These are phyloP conservation scores for Aspidiotus destructor DNA, from an alignment of 2,888 invertebrate species.

Conservation along the genomic window DNA sequence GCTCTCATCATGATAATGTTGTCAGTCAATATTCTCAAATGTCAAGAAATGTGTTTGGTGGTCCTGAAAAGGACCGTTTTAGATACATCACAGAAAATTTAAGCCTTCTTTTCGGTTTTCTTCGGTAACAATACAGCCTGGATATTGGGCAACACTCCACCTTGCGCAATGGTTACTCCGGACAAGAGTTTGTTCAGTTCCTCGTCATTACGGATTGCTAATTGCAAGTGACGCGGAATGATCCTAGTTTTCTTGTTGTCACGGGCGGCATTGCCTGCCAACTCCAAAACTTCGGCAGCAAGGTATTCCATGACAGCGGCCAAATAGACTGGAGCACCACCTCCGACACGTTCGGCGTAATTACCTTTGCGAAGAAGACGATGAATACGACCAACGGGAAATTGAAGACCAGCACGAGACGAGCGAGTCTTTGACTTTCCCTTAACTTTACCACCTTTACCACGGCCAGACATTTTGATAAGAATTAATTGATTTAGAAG, in stretches of 20 bases:
- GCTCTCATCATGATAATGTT: no score
- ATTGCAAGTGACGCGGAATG: conserved; percentile 65
- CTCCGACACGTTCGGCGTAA: conserved; percentile 50
- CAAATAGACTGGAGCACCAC: conserved; percentile 48
- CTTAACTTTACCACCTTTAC: conserved; percentile 41
- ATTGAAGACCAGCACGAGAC: conserved; percentile 47
- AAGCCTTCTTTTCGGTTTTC: conserved; percentile 36
- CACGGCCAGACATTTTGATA: conserved; percentile 35
- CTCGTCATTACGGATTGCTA: conserved; percentile 72
- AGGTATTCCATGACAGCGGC: conserved; percentile 55
- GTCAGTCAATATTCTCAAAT: no score
- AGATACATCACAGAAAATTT: neutral
- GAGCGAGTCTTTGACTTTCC: conserved; percentile 48
- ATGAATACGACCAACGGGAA: conserved; percentile 51
- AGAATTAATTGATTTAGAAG: no score
- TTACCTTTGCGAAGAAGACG: conserved; percentile 51
- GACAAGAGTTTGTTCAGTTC: conserved; percentile 66
- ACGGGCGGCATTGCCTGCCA: conserved; percentile 53
- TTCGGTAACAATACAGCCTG: conserved; percentile 38
- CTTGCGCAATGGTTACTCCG: conserved; percentile 73
- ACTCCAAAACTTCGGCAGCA: conserved; percentile 57
- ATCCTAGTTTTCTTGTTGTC: conserved; percentile 62
- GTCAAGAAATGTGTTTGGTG: conserved; percentile 10
- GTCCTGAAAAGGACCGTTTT: conserved; percentile 25
- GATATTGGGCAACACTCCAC: conserved; percentile 67